Conservation (phyloP, 2,888 invertebrate species). For the Philereme vetulata region DNA sequence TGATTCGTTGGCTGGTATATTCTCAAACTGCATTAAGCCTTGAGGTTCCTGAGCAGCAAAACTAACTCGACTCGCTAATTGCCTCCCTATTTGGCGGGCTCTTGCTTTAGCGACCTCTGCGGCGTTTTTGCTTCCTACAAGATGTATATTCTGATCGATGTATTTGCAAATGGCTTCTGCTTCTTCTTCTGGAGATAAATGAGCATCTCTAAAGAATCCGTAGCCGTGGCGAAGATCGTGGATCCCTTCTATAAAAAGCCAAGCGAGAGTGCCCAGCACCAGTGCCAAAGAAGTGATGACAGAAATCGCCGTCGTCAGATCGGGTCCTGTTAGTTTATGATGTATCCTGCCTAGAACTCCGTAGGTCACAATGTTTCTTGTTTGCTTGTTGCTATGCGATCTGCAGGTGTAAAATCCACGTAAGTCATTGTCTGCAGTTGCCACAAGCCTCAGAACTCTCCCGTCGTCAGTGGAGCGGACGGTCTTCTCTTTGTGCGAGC, state of each 20-base stretch:
- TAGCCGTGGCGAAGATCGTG: conserved; percentile 68
- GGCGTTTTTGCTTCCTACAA: conserved; percentile 55
- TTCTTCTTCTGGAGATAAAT: conserved; percentile 66
- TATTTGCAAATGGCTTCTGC: conserved; percentile 68
- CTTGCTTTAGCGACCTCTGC: conserved; percentile 62
- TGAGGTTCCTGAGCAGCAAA: conserved; percentile 65
- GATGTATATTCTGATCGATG: conserved; percentile 63
- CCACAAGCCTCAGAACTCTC: conserved; percentile 60
- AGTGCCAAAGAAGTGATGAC: conserved; percentile 63
- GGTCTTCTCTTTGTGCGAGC: conserved; percentile 46
- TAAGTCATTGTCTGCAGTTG: conserved; percentile 60
- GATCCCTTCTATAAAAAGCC: conserved; percentile 68
- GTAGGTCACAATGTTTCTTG: conserved; percentile 70
- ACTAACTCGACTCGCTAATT: conserved; percentile 52
- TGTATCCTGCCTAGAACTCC: conserved; percentile 68
- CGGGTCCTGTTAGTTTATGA: conserved; percentile 58
- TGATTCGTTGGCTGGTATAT: conserved; percentile 39
- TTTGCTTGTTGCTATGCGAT: conserved; percentile 56
- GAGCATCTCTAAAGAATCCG: conserved; percentile 72
- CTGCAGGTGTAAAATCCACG: conserved; percentile 75
- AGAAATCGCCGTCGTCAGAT: conserved; percentile 62
- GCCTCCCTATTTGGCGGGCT: conserved; percentile 57
- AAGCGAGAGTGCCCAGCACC: conserved; percentile 60
- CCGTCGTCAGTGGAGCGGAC: conserved; percentile 63
- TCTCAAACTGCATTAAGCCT: conserved; percentile 50